Base-by-base conservation (phyloP, 1,140 invertebrate species). In the Rhyacophila brunnea region DNA sequence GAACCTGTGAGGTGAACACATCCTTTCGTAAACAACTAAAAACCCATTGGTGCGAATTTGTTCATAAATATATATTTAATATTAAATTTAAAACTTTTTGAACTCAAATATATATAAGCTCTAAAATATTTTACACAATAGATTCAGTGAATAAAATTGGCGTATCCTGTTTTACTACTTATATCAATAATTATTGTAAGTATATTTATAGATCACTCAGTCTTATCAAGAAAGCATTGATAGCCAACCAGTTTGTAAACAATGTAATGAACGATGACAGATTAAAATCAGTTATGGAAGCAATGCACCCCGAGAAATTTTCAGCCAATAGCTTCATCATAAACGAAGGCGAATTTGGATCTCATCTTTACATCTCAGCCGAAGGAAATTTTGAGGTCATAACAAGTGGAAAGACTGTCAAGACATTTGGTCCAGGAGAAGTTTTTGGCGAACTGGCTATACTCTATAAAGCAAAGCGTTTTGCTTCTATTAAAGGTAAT, bases 401-500 rank as follows among this genome's bases (percentile, higher is more conserved):
- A 17, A 93, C 95, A 68, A 85, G 87, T 61, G 84, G 86, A 28
- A 85, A 87, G 60, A 81, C 87, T 10, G 83, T 94, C 34, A 88
- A 88, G 43, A 86, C 79, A 53, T 92, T 98, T 70, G 87, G 88
- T 1, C 83, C 89, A 0, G 92, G 91, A 11, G 88, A 91, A 62
- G 93, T 92, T 0, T 98, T 98, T 74, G 95, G 95, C 17, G 95
- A 97, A 80, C 77, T 98, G 20, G 94, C 95, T 2, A 89, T 96
- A 66, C 77, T 98, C 4, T 97, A 96, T 74, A 96, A 95, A 77
- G 93, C 92, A 20, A 93, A 91, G 65, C 77, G 94, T 67, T 89
- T 92, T 42, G 91, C 93, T 17, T 89, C 91, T 4, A 88, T 95
- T 52, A 82, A 83, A 81, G 91, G 86, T 87, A 78, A 79, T 70